phyloP scores from a whole-genome alignment of 2,113 vertebrate species.

The Pundamilia nyererei region DNA sequence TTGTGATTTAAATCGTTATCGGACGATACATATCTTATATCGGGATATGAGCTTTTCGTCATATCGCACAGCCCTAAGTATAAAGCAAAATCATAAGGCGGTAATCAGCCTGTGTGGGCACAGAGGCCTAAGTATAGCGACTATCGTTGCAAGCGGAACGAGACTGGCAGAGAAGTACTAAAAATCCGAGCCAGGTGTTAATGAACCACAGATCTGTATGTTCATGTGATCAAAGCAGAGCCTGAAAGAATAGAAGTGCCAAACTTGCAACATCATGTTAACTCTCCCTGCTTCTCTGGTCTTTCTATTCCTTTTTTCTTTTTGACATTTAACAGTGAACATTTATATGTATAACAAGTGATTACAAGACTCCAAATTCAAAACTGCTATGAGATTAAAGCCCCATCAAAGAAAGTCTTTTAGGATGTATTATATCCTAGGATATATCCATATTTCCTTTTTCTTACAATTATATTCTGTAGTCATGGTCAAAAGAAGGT shows the following conservation, averaged over 20 bases:
- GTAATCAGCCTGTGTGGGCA: neutral
- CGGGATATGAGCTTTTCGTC: rapidly evolving
- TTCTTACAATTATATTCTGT: neutral
- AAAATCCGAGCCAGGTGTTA: neutral
- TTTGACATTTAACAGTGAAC: neutral
- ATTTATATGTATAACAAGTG: neutral
- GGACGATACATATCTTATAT: rapidly evolving
- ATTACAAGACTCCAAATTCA: neutral
- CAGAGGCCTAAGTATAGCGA: neutral
- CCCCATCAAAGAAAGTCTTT: neutral
- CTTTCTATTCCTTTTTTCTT: neutral
- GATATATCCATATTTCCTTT: neutral
- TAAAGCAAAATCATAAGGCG: neutral
- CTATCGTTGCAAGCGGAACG: neutral
- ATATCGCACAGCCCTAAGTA: rapidly evolving
- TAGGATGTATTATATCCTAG: neutral
- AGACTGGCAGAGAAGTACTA: neutral
- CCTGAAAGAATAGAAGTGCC: neutral
- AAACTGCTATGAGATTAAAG: neutral
- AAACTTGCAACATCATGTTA: neutral
- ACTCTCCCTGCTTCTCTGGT: neutral
- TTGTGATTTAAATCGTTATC: neutral
- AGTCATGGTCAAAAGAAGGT: neutral
- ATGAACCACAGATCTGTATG: neutral
- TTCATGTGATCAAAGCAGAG: neutral